A percentile compares a stretch with the other conserved stretches of the same genome.
Evolutionary conservation across 2,113 vertebrate genomes (phyloP).

Genomic region (Forbesichthys papilliferus): DNA sequence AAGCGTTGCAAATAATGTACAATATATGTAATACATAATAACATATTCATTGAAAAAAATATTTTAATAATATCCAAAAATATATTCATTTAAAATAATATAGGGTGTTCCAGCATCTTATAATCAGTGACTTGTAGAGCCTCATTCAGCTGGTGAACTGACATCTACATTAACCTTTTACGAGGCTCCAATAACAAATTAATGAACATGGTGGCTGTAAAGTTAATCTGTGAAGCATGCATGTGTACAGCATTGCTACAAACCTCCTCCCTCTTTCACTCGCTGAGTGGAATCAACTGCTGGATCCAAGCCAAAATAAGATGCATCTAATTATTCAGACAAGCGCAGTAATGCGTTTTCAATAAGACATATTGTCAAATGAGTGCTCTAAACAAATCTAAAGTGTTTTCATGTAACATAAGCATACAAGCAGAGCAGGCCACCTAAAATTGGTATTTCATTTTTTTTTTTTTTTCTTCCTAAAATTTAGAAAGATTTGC

Average conservation of each 20-base stretch:
- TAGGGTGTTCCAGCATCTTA: too few relatives aligned
- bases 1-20: too few relatives aligned
- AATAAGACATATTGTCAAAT: conserved; percentile 79
- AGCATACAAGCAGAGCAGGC: conserved; percentile 25
- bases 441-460: neutral
- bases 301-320: conserved; percentile 78
- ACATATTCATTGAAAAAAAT: too few relatives aligned
- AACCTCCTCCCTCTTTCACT: conserved; percentile 68
- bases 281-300: conserved; percentile 70
- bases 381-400: conserved; percentile 52
- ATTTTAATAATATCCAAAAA: too few relatives aligned
- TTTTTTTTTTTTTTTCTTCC: neutral
- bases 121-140: too few relatives aligned
- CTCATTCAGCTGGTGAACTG: conserved; percentile 77
- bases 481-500: conserved; percentile 7
- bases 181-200: conserved; percentile 80
- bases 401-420: conserved; percentile 24
- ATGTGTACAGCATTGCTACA: conserved; percentile 40
- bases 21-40: too few relatives aligned
- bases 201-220: conserved; percentile 79
- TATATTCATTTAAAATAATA: too few relatives aligned
- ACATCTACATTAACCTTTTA: conserved; percentile 62
- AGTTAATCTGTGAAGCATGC: conserved; percentile 77
- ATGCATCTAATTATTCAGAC: conserved; percentile 73
- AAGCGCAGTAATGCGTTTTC: conserved; percentile 83